These are phyloP conservation scores for Lamellibrachia columna DNA, from an alignment of 2,888 invertebrate species.

Conservation along the genomic window DNA sequence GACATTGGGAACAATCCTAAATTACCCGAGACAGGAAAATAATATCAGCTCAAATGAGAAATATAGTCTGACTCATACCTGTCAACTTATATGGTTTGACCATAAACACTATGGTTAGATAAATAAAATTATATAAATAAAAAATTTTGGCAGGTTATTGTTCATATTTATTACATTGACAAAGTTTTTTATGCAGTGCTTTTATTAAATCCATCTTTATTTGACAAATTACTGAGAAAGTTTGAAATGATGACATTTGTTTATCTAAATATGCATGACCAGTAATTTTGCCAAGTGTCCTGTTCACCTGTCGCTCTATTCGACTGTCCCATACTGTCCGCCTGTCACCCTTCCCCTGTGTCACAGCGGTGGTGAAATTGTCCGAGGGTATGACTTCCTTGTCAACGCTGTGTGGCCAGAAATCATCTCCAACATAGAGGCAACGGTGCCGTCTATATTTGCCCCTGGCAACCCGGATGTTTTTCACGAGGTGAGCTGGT, in stretches of 20 bases:
- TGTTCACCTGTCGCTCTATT: too few relatives aligned
- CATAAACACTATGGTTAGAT: too few relatives aligned
- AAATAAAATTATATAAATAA: too few relatives aligned
- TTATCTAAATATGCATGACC: background rate
- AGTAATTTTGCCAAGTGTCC: background rate
- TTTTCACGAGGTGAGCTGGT: conserved; percentile 74
- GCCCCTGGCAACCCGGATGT: conserved; percentile 91
- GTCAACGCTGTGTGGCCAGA: conserved; percentile 89
- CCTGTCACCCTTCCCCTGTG: background rate
- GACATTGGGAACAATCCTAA: background rate
- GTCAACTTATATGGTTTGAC: too few relatives aligned
- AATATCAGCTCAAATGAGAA: background rate
- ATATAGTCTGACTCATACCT: too few relatives aligned
- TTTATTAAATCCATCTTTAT: background rate
- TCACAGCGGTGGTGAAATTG: conserved; percentile 56
- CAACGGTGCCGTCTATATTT: conserved; percentile 82
- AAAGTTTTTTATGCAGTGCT: background rate
- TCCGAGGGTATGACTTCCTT: conserved; percentile 79
- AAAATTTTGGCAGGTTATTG: background rate
- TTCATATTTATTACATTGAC: background rate
- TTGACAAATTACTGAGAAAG: background rate
- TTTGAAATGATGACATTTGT: background rate
- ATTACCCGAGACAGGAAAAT: background rate
- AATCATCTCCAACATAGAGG: conserved; percentile 71
- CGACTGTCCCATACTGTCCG: too few relatives aligned